These are phyloP conservation scores for Acromyrmex heyeri DNA, from an alignment of 1,140 invertebrate genomes.

Conservation along the genomic window DNA sequence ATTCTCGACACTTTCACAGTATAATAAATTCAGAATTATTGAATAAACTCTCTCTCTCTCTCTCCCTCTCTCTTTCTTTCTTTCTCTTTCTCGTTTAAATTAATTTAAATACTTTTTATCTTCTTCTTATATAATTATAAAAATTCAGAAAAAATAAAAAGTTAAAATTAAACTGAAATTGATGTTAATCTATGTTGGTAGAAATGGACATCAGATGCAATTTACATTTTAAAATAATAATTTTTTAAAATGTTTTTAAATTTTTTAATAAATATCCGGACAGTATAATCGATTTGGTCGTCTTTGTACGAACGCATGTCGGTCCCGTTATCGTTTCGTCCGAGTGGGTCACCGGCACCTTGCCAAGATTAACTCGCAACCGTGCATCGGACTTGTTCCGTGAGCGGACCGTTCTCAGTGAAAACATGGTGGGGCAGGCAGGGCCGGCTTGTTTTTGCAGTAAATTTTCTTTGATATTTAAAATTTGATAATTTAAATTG, in stretches of 20 bases:
- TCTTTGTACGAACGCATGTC: conserved; percentile 75
- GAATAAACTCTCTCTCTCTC: background rate
- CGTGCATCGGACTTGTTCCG: conserved; percentile 74
- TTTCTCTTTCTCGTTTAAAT: background rate
- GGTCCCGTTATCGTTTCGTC: conserved; percentile 84
- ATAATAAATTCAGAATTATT: background rate
- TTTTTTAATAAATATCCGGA: background rate
- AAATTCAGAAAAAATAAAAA: too few relatives aligned
- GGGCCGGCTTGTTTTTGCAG: conserved; percentile 55
- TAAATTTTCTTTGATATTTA: background rate
- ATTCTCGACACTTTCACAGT: background rate
- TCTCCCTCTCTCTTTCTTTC: too few relatives aligned
- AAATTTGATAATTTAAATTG: background rate
- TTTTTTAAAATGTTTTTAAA: background rate
- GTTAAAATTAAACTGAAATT: too few relatives aligned
- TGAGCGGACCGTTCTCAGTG: conserved; percentile 58
- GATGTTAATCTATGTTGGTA: too few relatives aligned
- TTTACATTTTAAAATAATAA: background rate
- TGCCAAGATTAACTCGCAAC: conserved; percentile 68
- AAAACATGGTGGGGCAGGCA: conserved; percentile 76
- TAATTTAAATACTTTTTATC: too few relatives aligned
- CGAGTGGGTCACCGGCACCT: conserved; percentile 84
- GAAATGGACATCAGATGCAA: background rate
- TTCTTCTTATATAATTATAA: too few relatives aligned
- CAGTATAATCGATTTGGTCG: conserved; percentile 59